phyloP scores from a whole-genome alignment of 2,888 invertebrate species.

The Asteroscopus sphinx region DNA sequence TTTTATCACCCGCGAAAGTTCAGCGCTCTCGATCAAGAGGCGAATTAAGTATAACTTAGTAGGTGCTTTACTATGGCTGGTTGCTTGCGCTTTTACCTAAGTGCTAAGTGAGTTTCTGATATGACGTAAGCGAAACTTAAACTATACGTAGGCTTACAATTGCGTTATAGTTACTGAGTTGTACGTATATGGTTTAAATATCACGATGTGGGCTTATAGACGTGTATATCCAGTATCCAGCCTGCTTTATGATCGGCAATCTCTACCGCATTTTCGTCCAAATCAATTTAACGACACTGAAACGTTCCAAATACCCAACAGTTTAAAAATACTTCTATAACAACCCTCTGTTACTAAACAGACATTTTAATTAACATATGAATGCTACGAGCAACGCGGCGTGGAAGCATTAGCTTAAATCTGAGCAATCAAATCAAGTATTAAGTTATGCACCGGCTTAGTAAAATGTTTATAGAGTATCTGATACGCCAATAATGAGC shows the following conservation, averaged over 20 bases:
- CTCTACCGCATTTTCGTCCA: not conserved
- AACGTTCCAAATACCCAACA: slow-evolving; percentile 12
- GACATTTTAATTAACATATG: slow-evolving; percentile 53
- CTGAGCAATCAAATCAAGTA: slow-evolving; percentile 48
- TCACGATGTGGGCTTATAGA: not conserved
- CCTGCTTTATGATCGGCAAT: no score
- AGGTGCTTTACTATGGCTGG: slow-evolving; percentile 46
- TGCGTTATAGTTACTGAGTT: no score
- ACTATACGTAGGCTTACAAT: not conserved
- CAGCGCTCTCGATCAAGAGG: slow-evolving; percentile 74
- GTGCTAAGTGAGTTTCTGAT: not conserved
- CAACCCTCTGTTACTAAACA: slow-evolving; percentile 42
- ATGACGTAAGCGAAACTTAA: slow-evolving; percentile 1
- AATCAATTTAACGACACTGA: not conserved
- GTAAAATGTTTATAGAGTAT: slow-evolving; percentile 56
- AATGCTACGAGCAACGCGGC: slow-evolving; percentile 34
- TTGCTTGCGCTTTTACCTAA: slow-evolving; percentile 17
- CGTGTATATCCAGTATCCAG: no score
- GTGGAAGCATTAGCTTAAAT: slow-evolving; percentile 51
- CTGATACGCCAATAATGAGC: slow-evolving; percentile 54
- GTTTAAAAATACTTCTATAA: slow-evolving; percentile 24
- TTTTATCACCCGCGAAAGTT: slow-evolving; percentile 82
- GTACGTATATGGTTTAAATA: not conserved
- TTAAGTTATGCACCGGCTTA: slow-evolving; percentile 50
- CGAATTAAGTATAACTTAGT: slow-evolving; percentile 51